Evolutionary conservation across 2,888 invertebrate species (phyloP).

Genomic region (Uloborus plumipes): DNA sequence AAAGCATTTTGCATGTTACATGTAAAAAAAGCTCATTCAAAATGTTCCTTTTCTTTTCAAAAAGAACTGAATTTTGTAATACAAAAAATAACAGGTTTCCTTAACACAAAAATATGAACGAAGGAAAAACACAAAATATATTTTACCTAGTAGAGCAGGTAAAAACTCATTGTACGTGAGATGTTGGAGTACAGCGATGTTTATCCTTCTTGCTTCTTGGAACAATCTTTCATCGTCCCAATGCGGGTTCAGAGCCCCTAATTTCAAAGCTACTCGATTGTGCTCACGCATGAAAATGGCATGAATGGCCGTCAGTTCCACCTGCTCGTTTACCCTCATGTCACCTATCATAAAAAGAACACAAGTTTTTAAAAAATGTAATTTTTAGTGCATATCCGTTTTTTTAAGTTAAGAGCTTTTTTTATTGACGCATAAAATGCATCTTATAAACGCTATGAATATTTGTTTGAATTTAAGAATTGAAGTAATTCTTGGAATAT

Average conservation of each 20-base stretch:
- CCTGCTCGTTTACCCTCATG: conserved; percentile 86
- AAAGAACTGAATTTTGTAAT: no score
- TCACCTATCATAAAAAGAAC: conserved; percentile 75
- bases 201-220: conserved; percentile 83
- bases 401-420: no score
- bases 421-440: no score
- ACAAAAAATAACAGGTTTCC: no score
- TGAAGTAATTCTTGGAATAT: neutral
- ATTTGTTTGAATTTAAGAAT: no score
- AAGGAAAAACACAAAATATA: no score
- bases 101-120: no score
- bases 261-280: conserved; percentile 79
- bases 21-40: no score
- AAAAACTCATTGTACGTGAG: conserved; percentile 87
- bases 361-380: neutral
- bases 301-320: conserved; percentile 88
- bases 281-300: conserved; percentile 88
- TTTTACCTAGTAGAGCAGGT: conserved; percentile 80
- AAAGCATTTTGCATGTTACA: no score
- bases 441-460: no score
- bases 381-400: neutral
- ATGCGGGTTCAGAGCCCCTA: conserved; percentile 78
- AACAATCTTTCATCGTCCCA: conserved; percentile 86
- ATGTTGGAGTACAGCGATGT: conserved; percentile 88
- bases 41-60: no score